Evolutionary conservation across 1,140 invertebrate species (phyloP).

Genomic region (Bursaphelenchus mucronatus): DNA sequence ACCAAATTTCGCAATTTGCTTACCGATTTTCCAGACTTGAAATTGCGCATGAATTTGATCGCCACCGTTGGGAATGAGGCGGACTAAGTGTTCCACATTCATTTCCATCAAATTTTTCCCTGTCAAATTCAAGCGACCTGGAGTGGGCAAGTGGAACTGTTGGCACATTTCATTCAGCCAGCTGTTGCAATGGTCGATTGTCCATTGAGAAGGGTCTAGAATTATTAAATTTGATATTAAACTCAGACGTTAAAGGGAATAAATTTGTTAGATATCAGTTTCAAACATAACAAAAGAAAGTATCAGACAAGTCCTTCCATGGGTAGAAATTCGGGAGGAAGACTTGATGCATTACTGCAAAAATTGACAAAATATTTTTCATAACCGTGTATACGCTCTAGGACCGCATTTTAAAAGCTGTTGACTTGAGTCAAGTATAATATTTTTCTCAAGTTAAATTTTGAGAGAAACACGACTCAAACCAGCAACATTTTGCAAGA

Average conservation of each 20-base stretch:
- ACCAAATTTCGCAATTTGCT: slow-evolving; percentile 14
- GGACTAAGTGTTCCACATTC: slow-evolving; percentile 57
- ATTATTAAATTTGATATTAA: background rate
- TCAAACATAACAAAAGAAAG: too few relatives aligned
- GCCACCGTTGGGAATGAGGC: slow-evolving; percentile 55
- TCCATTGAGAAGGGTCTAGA: slow-evolving; percentile 61
- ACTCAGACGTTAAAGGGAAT: too few relatives aligned
- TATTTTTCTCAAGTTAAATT: too few relatives aligned
- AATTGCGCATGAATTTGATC: slow-evolving; percentile 61
- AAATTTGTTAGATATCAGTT: too few relatives aligned
- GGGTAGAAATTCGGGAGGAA: too few relatives aligned
- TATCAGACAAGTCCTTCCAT: too few relatives aligned
- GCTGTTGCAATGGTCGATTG: slow-evolving; percentile 53
- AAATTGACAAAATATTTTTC: too few relatives aligned
- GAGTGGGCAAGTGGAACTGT: slow-evolving; percentile 50
- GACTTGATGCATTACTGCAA: too few relatives aligned
- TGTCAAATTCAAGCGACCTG: slow-evolving; percentile 42
- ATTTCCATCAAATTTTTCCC: slow-evolving; percentile 59
- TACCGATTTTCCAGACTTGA: slow-evolving; percentile 63
- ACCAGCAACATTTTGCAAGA: too few relatives aligned
- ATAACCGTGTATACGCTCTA: too few relatives aligned
- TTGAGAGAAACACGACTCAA: too few relatives aligned
- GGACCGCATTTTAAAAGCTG: background rate
- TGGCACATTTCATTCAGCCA: slow-evolving; percentile 61
- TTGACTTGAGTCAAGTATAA: background rate